phyloP scores from a whole-genome alignment of 2,888 invertebrate genomes.

The Sclerodermus sp. region DNA sequence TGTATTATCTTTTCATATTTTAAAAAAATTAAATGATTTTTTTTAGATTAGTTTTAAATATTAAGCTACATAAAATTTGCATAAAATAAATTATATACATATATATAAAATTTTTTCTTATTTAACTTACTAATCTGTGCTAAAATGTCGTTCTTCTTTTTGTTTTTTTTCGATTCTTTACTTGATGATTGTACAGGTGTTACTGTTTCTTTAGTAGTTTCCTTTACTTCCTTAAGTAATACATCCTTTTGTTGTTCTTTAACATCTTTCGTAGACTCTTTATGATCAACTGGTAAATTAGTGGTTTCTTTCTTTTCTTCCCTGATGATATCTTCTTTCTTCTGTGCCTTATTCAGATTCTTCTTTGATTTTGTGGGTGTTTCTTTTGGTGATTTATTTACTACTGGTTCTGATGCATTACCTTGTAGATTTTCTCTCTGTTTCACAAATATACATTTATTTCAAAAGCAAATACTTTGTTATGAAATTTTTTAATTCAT shows the following conservation, averaged over 20 bases:
- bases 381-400: slow-evolving; percentile 50
- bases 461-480: neutral
- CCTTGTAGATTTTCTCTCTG: slow-evolving; percentile 45
- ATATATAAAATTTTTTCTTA: no score
- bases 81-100: neutral
- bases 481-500: neutral
- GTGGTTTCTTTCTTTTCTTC: slow-evolving; percentile 42
- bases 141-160: slow-evolving; percentile 65
- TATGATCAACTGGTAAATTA: slow-evolving; percentile 25
- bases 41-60: no score
- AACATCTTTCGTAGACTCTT: slow-evolving; percentile 24
- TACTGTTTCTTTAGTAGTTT: slow-evolving; percentile 32
- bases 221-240: slow-evolving; percentile 35
- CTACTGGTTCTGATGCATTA: slow-evolving; percentile 25
- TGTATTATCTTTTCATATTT: no score
- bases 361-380: slow-evolving; percentile 50
- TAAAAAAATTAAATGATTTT: no score
- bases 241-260: slow-evolving; percentile 44
- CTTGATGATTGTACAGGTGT: slow-evolving; percentile 25
- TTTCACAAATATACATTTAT: slow-evolving; percentile 10
- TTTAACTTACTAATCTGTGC: slow-evolving; percentile 61
- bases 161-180: slow-evolving; percentile 59
- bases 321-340: slow-evolving; percentile 42
- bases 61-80: slow-evolving; percentile 1
- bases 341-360: slow-evolving; percentile 41